Evolutionary conservation across 2,888 invertebrate species (phyloP).

Genomic region (Norana najaformis): DNA sequence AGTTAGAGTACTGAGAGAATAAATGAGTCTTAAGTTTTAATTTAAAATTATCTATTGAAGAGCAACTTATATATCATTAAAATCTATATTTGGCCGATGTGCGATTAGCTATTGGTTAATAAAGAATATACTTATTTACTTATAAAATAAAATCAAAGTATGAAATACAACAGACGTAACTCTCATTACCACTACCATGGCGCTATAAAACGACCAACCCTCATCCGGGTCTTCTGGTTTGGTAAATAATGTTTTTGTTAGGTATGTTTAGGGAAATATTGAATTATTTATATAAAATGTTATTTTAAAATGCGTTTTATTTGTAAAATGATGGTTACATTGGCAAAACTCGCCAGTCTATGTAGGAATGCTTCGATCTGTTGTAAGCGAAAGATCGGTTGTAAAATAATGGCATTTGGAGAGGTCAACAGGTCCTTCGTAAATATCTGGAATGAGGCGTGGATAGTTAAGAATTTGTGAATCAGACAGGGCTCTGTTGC

Average conservation of each 20-base stretch:
- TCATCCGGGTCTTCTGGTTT: neutral
- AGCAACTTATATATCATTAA: too few relatives aligned
- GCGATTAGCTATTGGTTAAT: too few relatives aligned
- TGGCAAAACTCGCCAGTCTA: neutral
- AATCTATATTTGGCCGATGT: neutral
- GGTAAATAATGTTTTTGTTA: conserved; percentile 2
- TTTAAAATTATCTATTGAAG: too few relatives aligned
- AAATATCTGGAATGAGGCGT: neutral
- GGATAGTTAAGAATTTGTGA: neutral
- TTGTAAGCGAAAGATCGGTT: neutral
- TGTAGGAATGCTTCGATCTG: neutral
- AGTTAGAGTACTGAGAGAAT: too few relatives aligned
- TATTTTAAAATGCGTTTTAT: neutral
- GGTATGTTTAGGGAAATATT: neutral
- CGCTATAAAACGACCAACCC: neutral
- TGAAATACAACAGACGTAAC: too few relatives aligned
- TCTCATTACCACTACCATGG: too few relatives aligned
- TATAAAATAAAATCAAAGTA: too few relatives aligned
- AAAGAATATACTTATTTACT: too few relatives aligned
- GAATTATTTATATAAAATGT: neutral
- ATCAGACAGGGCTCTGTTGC: neutral
- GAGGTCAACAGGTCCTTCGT: neutral
- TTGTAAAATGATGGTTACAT: neutral
- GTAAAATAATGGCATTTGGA: neutral
- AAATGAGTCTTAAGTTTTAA: too few relatives aligned